Evolutionary conservation across 2,797 vertebrate genomes (phyloP).

Genomic region (Benthosema pterotum): DNA sequence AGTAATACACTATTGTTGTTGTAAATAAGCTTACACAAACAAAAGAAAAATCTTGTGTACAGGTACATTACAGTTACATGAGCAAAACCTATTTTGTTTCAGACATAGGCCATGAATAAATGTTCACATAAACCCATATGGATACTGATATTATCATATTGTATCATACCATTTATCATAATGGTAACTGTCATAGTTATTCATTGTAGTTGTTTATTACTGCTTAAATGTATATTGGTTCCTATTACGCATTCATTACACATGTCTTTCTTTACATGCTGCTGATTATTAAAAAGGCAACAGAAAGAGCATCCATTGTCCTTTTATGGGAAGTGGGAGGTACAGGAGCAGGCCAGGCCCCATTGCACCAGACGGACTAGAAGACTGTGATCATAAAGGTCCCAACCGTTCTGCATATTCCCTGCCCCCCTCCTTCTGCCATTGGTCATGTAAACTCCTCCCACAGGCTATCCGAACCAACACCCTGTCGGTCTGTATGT

Average conservation of each 20-base stretch:
- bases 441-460: constrained; percentile 62
- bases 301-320: constrained; percentile 62
- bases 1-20: constrained; percentile 9
- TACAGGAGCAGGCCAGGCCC: constrained; percentile 54
- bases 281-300: constrained; percentile 10
- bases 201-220: too few species aligned
- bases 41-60: neutral
- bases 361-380: constrained; percentile 72
- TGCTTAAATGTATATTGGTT: too few species aligned
- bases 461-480: constrained; percentile 49
- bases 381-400: constrained; percentile 47
- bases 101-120: too few species aligned
- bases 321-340: constrained; percentile 66
- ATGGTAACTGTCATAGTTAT: too few species aligned
- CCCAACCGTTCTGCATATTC: constrained; percentile 50
- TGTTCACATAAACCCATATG: too few species aligned
- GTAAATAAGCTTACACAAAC: constrained; percentile 6
- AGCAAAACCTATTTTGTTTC: too few species aligned
- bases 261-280: too few species aligned
- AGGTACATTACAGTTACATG: too few species aligned
- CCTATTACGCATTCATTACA: too few species aligned
- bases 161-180: too few species aligned
- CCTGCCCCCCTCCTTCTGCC: constrained; percentile 44
- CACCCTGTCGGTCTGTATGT: constrained; percentile 2
- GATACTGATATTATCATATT: too few species aligned